A percentile compares a stretch with the other conserved stretches of the same genome.
These are phyloP conservation scores for Scomber japonicus DNA, from an alignment of 2,113 vertebrate genomes.

Conservation along the genomic window DNA sequence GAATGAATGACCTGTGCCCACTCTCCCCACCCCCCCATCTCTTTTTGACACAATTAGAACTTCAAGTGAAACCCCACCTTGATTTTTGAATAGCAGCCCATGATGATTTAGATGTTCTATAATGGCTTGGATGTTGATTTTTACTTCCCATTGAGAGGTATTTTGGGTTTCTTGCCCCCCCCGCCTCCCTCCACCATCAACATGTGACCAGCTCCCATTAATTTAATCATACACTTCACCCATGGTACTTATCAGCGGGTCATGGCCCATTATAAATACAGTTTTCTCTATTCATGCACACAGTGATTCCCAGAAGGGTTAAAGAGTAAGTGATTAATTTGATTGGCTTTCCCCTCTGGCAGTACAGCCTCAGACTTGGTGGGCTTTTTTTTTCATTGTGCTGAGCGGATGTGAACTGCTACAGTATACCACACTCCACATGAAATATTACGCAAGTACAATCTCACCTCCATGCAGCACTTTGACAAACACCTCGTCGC, in stretches of 20 bases:
- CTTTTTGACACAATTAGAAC: slow-evolving; percentile 64
- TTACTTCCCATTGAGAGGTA: slow-evolving; percentile 15
- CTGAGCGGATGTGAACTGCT: slow-evolving; percentile 69
- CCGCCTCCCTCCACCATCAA: slow-evolving; percentile 16
- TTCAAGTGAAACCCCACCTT: slow-evolving; percentile 45
- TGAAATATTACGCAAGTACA: slow-evolving; percentile 61
- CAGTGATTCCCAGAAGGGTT: slow-evolving; percentile 69
- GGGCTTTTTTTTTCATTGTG: slow-evolving; percentile 36
- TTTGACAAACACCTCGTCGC: slow-evolving; percentile 25
- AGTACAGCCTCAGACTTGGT: slow-evolving; percentile 38
- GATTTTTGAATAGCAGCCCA: slow-evolving; percentile 33
- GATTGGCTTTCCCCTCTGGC: slow-evolving; percentile 74
- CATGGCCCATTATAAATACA: slow-evolving; percentile 68
- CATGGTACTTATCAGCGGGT: slow-evolving; percentile 58
- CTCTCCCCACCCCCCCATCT: slow-evolving; percentile 57
- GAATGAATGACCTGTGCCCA: slow-evolving; percentile 36
- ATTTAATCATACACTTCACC: slow-evolving; percentile 67
- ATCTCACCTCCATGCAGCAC: slow-evolving; percentile 57
- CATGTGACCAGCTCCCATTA: slow-evolving; percentile 59
- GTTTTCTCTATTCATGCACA: slow-evolving; percentile 64
- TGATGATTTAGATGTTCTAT: slow-evolving; percentile 22
- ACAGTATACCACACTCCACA: slow-evolving; percentile 23
- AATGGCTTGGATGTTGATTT: slow-evolving; percentile 11
- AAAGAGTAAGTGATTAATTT: slow-evolving; percentile 81
- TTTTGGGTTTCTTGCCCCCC: slow-evolving; percentile 9